These are phyloP conservation scores for Trichopria drosophilae DNA, from an alignment of 2,888 invertebrate species.

Conservation along the genomic window DNA sequence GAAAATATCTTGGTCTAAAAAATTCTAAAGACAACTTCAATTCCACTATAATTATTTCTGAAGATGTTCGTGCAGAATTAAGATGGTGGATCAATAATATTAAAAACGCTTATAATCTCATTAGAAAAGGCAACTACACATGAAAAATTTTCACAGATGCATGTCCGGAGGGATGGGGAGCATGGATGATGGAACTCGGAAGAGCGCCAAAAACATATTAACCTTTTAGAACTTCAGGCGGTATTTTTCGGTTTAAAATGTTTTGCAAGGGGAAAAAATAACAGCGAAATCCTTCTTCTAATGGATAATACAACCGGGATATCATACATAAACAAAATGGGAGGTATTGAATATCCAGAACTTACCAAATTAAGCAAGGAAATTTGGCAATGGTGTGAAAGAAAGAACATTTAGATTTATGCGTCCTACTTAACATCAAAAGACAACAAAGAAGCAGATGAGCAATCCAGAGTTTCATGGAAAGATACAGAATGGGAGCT, in stretches of 20 bases:
- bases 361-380: constrained; percentile 4
- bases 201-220: constrained; percentile 1
- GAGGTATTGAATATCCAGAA: constrained; percentile 15
- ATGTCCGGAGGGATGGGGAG: constrained; percentile 11
- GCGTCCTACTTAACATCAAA: constrained; percentile 16
- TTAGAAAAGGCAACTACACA: constrained; percentile 8
- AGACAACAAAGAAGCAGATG: constrained; percentile 10
- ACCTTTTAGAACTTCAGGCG: constrained; percentile 8
- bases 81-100: constrained; percentile 23
- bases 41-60: constrained; percentile 1
- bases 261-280: constrained; percentile 16
- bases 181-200: constrained; percentile 4
- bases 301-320: constrained; percentile 22
- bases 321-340: constrained; percentile 23
- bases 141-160: constrained; percentile 27
- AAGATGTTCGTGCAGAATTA: constrained; percentile 9
- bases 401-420: constrained; percentile 11
- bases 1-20: too few relatives aligned
- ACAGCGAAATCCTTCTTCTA: constrained; percentile 15
- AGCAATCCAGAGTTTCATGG: constrained; percentile 7
- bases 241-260: too few relatives aligned
- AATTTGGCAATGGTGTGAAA: constrained; percentile 21
- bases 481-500: constrained; percentile 18
- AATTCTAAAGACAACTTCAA: too few relatives aligned
- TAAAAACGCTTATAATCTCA: not conserved